Percentiles rank a stretch among this genome's conserved stretches.
Evolutionary conservation across 1,140 invertebrate species (phyloP).

Genomic region (Brachionus plicatilis): DNA sequence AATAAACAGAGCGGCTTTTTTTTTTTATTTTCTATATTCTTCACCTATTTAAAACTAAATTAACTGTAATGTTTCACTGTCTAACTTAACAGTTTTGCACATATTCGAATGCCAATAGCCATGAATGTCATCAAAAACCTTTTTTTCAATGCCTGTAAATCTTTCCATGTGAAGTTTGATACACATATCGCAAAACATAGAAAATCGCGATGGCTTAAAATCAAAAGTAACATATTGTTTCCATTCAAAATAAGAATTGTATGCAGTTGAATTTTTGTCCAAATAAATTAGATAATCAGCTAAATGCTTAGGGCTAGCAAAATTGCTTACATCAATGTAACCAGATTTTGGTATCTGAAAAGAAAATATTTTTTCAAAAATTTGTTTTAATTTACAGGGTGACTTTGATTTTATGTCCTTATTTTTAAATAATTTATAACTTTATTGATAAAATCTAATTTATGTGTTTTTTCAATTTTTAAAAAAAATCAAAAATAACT

Average conservation of each 20-base stretch:
- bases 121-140: background rate
- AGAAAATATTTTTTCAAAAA: background rate
- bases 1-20: too few relatives aligned
- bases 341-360: conserved; percentile 21
- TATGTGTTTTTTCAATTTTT: too few relatives aligned
- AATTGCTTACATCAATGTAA: conserved; percentile 41
- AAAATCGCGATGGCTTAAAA: background rate
- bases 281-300: conserved; percentile 42
- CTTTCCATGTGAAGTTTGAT: conserved; percentile 19
- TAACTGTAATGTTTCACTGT: background rate
- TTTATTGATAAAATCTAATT: too few relatives aligned
- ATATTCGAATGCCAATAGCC: background rate
- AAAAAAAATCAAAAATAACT: too few relatives aligned
- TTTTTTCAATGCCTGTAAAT: background rate
- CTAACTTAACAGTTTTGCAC: background rate
- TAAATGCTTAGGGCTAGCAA: conserved; percentile 37
- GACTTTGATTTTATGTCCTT: too few relatives aligned
- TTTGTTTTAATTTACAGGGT: background rate
- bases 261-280: background rate
- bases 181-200: conserved; percentile 4
- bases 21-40: too few relatives aligned
- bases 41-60: background rate
- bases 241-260: conserved; percentile 29
- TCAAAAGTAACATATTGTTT: background rate
- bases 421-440: too few relatives aligned